phyloP scores from a whole-genome alignment of 1,140 invertebrate species.

The Apis mellifera region DNA sequence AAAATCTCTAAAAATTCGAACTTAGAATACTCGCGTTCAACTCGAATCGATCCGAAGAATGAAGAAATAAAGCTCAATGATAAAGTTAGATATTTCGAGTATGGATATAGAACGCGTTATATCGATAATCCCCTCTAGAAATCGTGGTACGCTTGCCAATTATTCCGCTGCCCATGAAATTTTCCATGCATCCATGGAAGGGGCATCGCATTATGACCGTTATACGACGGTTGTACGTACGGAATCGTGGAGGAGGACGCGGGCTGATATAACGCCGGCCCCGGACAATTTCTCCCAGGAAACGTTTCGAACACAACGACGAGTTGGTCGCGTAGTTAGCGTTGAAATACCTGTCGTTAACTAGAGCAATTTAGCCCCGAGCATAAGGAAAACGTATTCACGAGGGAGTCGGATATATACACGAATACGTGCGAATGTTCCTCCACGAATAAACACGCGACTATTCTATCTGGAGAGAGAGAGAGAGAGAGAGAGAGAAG shows the following conservation, averaged over 20 bases:
- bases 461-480: conserved; percentile 40
- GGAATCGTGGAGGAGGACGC: conserved; percentile 24
- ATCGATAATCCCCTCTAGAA: background rate
- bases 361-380: conserved; percentile 61
- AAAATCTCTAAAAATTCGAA: no score
- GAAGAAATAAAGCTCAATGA: no score
- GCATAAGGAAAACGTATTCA: conserved; percentile 59
- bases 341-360: conserved; percentile 64
- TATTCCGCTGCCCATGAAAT: conserved; percentile 39
- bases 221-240: conserved; percentile 22
- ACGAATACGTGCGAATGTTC: conserved; percentile 54
- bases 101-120: background rate
- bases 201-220: conserved; percentile 27
- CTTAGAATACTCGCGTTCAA: no score
- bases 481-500: no score
- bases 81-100: no score
- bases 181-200: conserved; percentile 16
- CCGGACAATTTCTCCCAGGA: conserved; percentile 57
- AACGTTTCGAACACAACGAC: conserved; percentile 59
- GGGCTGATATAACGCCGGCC: conserved; percentile 37
- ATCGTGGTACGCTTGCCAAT: conserved; percentile 16
- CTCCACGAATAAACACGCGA: conserved; percentile 43
- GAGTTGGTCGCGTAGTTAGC: conserved; percentile 59
- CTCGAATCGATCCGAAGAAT: no score
- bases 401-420: conserved; percentile 58